phyloP scores from a whole-genome alignment of 1,140 invertebrate species.

The Heliconius congener region DNA sequence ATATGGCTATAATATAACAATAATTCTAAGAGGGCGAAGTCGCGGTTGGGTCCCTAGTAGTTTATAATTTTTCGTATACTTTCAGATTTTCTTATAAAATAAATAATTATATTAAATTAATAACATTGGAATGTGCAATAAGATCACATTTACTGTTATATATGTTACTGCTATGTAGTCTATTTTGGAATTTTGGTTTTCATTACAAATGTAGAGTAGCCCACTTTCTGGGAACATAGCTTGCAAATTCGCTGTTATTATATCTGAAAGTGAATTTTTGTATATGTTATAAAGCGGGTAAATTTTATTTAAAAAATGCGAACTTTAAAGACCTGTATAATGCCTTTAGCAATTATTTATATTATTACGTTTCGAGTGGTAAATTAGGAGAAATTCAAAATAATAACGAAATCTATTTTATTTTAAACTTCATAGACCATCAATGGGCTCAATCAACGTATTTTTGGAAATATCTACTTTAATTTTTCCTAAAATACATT shows the following conservation, averaged over 20 bases:
- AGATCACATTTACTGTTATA: not conserved
- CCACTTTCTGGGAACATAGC: conserved; percentile 24
- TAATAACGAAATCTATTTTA: not conserved
- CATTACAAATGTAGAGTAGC: conserved; percentile 32
- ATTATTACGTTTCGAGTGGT: not conserved
- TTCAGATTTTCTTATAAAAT: not conserved
- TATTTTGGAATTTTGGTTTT: conserved; percentile 24
- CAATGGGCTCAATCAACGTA: not conserved
- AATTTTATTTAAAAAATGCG: conserved; percentile 8
- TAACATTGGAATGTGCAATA: not conserved
- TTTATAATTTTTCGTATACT: not conserved
- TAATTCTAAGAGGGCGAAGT: too few relatives aligned
- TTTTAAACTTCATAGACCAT: not conserved
- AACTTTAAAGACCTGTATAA: not conserved
- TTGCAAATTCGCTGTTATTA: conserved; percentile 13
- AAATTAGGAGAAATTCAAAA: not conserved
- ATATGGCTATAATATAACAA: too few relatives aligned
- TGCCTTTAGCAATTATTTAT: not conserved
- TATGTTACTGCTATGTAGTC: not conserved
- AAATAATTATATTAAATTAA: not conserved
- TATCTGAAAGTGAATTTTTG: conserved; percentile 23
- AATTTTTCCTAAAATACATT: not conserved
- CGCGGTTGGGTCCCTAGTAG: too few relatives aligned
- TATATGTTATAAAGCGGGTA: conserved; percentile 17
- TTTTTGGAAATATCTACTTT: too few relatives aligned